phyloP scores from a whole-genome alignment of 2,797 vertebrate species.

The Macrochelys suwanniensis region DNA sequence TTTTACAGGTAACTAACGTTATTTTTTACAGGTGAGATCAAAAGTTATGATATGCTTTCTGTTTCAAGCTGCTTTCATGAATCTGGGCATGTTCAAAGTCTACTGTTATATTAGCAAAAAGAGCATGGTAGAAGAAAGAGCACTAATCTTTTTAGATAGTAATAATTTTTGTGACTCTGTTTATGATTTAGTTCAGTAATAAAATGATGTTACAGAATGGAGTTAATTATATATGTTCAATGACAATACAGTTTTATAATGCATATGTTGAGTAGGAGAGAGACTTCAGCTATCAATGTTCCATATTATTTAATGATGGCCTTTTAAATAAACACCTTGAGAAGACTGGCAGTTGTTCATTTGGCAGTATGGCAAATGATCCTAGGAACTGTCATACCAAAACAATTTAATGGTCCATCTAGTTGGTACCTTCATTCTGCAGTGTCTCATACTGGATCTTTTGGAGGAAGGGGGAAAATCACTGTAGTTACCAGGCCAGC shows the following conservation, averaged over 20 bases:
- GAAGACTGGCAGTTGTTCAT: slow-evolving; percentile 6
- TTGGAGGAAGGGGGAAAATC: slow-evolving; percentile 29
- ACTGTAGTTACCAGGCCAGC: slow-evolving; percentile 7
- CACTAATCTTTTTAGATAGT: background rate
- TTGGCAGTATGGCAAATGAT: background rate
- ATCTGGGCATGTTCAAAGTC: background rate
- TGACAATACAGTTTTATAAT: slow-evolving; percentile 1
- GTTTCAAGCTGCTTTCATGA: slow-evolving; percentile 24
- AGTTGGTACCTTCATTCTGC: slow-evolving; percentile 5
- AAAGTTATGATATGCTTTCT: slow-evolving; percentile 32
- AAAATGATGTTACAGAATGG: background rate
- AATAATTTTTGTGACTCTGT: background rate
- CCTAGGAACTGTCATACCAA: background rate
- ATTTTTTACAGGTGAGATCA: slow-evolving; percentile 26
- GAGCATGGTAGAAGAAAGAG: background rate
- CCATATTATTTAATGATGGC: background rate
- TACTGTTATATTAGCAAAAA: background rate
- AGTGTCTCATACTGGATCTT: background rate
- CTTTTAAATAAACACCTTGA: background rate
- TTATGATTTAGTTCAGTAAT: slow-evolving; percentile 15
- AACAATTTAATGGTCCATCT: slow-evolving; percentile 5
- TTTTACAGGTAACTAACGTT: slow-evolving; percentile 25
- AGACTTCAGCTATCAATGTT: slow-evolving; percentile 18
- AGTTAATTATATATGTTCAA: background rate
- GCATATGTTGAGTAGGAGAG: slow-evolving; percentile 24